Percentiles rank a stretch among this genome's conserved stretches.
These are phyloP conservation scores for Cyclura pinguis DNA, from an alignment of 2,797 vertebrate species.

Conservation along the genomic window DNA sequence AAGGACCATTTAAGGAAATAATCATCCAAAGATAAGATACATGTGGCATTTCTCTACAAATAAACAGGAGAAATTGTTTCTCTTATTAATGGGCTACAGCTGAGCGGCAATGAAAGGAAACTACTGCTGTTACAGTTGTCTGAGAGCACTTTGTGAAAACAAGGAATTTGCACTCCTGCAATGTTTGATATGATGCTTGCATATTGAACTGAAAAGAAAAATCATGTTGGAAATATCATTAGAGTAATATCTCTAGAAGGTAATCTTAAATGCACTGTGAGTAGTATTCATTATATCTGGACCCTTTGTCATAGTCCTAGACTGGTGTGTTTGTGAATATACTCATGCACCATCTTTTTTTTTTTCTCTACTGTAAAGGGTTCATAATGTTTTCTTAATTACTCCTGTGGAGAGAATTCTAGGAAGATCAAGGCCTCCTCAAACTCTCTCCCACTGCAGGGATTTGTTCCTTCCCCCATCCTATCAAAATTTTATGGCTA, in stretches of 20 bases:
- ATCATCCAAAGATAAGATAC: constrained; percentile 16
- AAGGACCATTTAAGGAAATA: constrained; percentile 39
- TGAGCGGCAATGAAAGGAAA: constrained; percentile 33
- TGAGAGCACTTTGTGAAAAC: constrained; percentile 36
- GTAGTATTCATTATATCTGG: constrained; percentile 32
- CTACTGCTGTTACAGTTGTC: constrained; percentile 38
- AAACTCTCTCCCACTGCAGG: not conserved
- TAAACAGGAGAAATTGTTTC: constrained; percentile 32
- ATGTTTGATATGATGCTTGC: constrained; percentile 25
- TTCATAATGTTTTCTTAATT: not conserved
- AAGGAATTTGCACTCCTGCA: constrained; percentile 36
- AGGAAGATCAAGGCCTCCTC: not conserved
- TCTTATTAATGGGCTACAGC: constrained; percentile 31
- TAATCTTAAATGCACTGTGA: not conserved
- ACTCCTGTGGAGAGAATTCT: not conserved
- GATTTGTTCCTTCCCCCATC: not conserved
- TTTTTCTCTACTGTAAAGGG: constrained; percentile 1
- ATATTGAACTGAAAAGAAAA: not conserved
- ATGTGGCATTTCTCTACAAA: constrained; percentile 43
- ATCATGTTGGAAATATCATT: constrained; percentile 13
- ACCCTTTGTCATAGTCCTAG: not conserved
- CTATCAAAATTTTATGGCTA: not conserved
- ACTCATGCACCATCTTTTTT: not conserved
- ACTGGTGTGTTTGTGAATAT: not conserved
- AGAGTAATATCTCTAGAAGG: constrained; percentile 39